phyloP scores from a whole-genome alignment of 2,113 vertebrate species.

The Marmota flaviventris region DNA sequence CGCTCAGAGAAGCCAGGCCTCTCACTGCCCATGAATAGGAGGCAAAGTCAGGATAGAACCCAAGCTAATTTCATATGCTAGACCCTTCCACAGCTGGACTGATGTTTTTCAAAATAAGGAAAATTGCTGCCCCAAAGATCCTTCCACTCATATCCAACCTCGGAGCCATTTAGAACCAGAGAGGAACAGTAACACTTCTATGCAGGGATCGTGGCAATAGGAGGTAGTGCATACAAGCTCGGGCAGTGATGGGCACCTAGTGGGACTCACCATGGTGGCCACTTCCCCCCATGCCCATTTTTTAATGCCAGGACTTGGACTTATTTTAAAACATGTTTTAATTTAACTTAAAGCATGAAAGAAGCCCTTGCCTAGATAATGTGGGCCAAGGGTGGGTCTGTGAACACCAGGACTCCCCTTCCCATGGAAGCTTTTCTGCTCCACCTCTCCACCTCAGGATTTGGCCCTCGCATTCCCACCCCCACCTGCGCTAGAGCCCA shows the following conservation, averaged over 20 bases:
- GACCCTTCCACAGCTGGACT: background rate
- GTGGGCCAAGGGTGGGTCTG: background rate
- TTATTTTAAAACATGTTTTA: background rate
- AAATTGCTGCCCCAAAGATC: background rate
- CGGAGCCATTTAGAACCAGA: background rate
- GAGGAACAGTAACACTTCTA: background rate
- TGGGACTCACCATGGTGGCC: too few species aligned
- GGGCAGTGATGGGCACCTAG: fast-evolving
- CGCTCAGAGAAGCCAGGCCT: background rate
- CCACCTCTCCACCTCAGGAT: background rate
- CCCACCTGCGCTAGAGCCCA: background rate
- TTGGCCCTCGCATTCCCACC: background rate
- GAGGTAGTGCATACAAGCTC: background rate
- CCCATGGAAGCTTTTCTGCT: background rate
- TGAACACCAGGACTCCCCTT: too few species aligned
- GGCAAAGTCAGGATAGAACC: background rate
- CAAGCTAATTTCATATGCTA: background rate
- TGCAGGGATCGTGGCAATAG: background rate
- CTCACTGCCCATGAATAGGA: background rate
- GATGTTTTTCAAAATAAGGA: background rate
- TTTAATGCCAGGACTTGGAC: background rate
- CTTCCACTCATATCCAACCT: background rate
- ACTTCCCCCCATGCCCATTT: background rate
- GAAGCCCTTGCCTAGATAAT: background rate
- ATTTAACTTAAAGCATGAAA: background rate